Evolutionary conservation across 2,888 invertebrate genomes (phyloP).

Genomic region (Tenthredo livida): DNA sequence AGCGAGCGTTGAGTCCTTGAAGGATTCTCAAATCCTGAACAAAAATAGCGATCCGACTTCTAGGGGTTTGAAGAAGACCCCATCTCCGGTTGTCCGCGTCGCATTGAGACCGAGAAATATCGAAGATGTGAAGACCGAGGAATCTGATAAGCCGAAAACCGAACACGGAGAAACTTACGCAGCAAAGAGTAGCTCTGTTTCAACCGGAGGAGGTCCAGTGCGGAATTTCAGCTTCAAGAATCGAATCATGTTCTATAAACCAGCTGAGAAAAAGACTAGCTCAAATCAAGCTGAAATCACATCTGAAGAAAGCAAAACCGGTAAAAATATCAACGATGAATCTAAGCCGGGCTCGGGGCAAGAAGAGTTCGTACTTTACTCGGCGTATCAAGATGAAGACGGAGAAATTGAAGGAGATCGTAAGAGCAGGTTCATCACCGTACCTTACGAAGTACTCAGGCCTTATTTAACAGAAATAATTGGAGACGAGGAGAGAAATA

Average conservation of each 20-base stretch:
- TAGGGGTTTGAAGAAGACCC: neutral
- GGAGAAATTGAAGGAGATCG: neutral
- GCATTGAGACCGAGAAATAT: neutral
- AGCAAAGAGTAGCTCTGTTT: neutral
- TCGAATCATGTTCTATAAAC: constrained; percentile 28
- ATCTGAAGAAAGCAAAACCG: neutral
- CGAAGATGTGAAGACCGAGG: neutral
- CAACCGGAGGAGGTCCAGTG: neutral
- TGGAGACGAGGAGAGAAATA: neutral
- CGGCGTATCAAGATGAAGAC: constrained; percentile 5
- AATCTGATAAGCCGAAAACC: neutral
- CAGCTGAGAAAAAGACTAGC: neutral
- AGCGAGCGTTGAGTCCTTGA: neutral
- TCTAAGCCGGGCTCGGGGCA: neutral
- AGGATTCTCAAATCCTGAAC: neutral
- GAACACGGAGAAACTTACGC: neutral
- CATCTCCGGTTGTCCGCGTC: constrained; percentile 33
- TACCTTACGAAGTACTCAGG: constrained; percentile 45
- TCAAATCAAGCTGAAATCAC: neutral
- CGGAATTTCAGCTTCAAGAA: constrained; percentile 39
- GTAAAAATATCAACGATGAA: constrained; percentile 3
- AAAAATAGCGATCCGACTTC: neutral
- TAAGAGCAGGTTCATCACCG: constrained; percentile 30
- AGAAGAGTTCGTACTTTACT: constrained; percentile 46
- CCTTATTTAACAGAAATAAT: constrained; percentile 30